Base-by-base conservation (phyloP, 2,888 invertebrate genomes). In the Hipparchia semele region DNA sequence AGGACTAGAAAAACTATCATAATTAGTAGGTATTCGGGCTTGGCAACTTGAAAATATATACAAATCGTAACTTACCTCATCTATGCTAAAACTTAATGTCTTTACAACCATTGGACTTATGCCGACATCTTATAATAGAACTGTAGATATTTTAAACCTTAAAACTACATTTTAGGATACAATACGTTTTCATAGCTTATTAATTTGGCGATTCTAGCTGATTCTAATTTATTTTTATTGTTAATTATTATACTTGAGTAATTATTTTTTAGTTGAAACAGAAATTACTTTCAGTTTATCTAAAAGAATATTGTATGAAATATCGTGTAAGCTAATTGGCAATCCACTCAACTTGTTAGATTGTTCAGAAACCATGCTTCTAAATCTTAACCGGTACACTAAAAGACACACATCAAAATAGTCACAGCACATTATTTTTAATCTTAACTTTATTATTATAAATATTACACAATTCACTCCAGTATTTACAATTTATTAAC, bases 351-450 rank as follows among this genome's bases (percentile, higher is more conserved):
- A 9, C 45, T 46, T 67, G 3, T 2, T 8, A 45, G 1, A 67
- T 13, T 46, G 13, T 46, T 65, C 46, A 12, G 13, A 39, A 65
- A 70, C 54, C 78, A 80, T 86, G 83, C 84, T 87, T 90, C 89
- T 90, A 91, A 89, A 9, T n/a, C 83, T 84, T 81, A 58, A 58
- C 82, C 82, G 83, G 82, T 79, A 84, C 82, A 84, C 8, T 49
- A 80, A 83, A 81, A 84, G 86, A 84, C 85, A 86, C 82, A 86
- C 85, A 83, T 80, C 81, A 82, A 80, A 80, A 83, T 83, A 86
- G 87, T 90, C 91, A 92, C 91, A 92, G 91, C 91, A 87, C 90
- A 82, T 85, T 65, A 85, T 86, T 84, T 86, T 90, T 86, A 80
- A 80, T 80, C 77, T 78, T 78, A 80, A 79, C 80, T 86, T 87